Evolutionary conservation across 2,113 vertebrate species (phyloP), one percentile per base, ranked within the genome.

Genomic region (Vulpes ferrilata): DNA sequence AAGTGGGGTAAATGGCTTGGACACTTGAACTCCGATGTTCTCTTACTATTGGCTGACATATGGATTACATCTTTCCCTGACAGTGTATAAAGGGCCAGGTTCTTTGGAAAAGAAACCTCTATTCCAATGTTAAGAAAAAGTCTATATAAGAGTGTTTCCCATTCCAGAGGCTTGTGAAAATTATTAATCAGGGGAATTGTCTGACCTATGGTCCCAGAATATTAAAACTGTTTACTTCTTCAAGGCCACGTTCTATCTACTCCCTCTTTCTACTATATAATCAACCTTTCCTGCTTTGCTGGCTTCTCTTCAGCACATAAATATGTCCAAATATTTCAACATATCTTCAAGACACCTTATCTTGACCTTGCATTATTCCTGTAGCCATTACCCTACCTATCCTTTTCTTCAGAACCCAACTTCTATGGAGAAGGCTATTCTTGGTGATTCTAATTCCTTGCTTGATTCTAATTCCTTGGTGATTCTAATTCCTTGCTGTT

Each of bases 71-170:
- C 65, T 64, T 79, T 15, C 48, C 62, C 59, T 93, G 43, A 76
- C 15, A 78, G 27, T 73, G 27, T 16, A 2, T n/a, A 65, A 83
- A 27, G n/a, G 51, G 1, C 13, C 60, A 78, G 86, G 51, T 71
- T 64, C 23, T 88, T 95, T 95, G 55, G 19, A 23, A 86, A 84
- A 87, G 67, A 92, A 92, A 74, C 4, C 67, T 84, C 23, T 35
- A 27, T 71, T 80, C n/a, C 62, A 76, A 27, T 35, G 12, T 86
- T 71, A 89, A 90, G n/a, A 65, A 93, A 88, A 73, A 65, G 2
- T 65, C 4, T 17, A 64, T 32, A 65, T 51, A 90, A 76, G 94
- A 81, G 30, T 3, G 2, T 95, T 81, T 82, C 8, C 35, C 12
- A n/a, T 25, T 82, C 48, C 27, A 89, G 13, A 87, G 30, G 23